Base-by-base conservation (phyloP, 2,113 vertebrate genomes). In the Pedetes capensis region DNA sequence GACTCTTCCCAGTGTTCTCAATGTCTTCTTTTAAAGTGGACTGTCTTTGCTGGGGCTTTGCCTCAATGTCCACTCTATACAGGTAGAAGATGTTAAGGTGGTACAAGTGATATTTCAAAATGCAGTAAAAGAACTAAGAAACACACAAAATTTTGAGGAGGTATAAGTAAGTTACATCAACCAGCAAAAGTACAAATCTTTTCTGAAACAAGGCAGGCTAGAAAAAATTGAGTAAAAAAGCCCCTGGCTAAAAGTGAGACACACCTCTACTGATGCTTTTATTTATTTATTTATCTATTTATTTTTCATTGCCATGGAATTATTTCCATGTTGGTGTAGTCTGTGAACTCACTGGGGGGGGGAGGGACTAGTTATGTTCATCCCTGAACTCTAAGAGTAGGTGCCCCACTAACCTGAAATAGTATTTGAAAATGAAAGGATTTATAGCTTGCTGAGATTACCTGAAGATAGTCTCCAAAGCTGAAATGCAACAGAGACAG, bases 401-500 rank as follows among this genome's bases (percentile, higher is more conserved):
- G 37, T 69, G 49, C 55, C 90, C 71, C 57, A 84, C 59, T 74
- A 72, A 78, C 18, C 49, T 27, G 16, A 82, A 86, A 88, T 22
- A 37, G 16, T 39, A 66, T 91, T 96, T 71, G 49, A 55, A 90
- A 95, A 66, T 75, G 71, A 79, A 63, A 57, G 61, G 66, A 71
- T 85, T 47, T 95, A 87, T 25, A 87, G 84, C 76, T 93, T 29
- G 44, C 74, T 53, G 44, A 95, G 34, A 91, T 91, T 79, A 85
- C 78, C 32, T 78, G 63, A 92, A 82, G 57, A 82, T 92, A 76
- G 80, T 91, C 66, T 96, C 22, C 44, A 29, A 85, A 82, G 27
- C 42, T 88, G 63, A 90, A 87, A 94, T 92, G 66, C 75, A 93
- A 78, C 51, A 42, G n/a, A 87, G 57, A 81, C 37, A 94, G 64